Conservation (phyloP, 2,113 vertebrate species). For the Nansenia antarctica region DNA sequence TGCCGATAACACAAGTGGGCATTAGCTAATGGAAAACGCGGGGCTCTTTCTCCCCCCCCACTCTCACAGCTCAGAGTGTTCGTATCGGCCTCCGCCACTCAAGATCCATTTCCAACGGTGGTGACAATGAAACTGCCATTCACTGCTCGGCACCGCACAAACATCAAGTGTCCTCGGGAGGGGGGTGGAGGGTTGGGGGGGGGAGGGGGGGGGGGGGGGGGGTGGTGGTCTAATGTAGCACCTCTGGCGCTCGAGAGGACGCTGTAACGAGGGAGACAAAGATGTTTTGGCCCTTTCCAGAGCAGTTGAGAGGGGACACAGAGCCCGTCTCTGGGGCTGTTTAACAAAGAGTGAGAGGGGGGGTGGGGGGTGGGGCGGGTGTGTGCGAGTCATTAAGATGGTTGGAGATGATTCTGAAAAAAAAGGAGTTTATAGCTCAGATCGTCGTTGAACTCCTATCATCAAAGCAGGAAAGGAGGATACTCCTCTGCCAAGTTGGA, state of each 20-base stretch:
- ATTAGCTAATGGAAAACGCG: conserved; percentile 79
- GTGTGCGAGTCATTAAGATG: conserved; percentile 67
- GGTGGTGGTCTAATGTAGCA: conserved; percentile 72
- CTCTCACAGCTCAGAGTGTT: conserved; percentile 55
- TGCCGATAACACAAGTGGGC: conserved; percentile 67
- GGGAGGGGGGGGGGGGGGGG: background rate
- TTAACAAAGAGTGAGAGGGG: conserved; percentile 30
- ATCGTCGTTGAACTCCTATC: conserved; percentile 43
- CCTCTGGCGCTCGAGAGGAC: conserved; percentile 80
- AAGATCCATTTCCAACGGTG: conserved; percentile 72
- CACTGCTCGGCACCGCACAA: conserved; percentile 48
- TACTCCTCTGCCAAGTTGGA: conserved; percentile 74
- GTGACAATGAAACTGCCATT: conserved; percentile 71
- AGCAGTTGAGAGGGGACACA: conserved; percentile 79
- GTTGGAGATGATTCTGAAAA: conserved; percentile 80
- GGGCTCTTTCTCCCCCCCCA: conserved; percentile 45
- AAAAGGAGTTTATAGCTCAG: conserved; percentile 49
- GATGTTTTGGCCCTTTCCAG: conserved; percentile 85
- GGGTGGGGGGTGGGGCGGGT: conserved; percentile 73
- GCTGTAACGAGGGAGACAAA: conserved; percentile 73
- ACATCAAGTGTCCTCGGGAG: conserved; percentile 72
- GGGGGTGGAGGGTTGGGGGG: conserved; percentile 21
- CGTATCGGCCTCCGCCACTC: conserved; percentile 64
- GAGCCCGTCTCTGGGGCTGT: conserved; percentile 82
- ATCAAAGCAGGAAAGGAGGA: conserved; percentile 66